These are phyloP conservation scores for Motacilla tschutschensis DNA, from an alignment of 2,113 vertebrate genomes.

Conservation along the genomic window DNA sequence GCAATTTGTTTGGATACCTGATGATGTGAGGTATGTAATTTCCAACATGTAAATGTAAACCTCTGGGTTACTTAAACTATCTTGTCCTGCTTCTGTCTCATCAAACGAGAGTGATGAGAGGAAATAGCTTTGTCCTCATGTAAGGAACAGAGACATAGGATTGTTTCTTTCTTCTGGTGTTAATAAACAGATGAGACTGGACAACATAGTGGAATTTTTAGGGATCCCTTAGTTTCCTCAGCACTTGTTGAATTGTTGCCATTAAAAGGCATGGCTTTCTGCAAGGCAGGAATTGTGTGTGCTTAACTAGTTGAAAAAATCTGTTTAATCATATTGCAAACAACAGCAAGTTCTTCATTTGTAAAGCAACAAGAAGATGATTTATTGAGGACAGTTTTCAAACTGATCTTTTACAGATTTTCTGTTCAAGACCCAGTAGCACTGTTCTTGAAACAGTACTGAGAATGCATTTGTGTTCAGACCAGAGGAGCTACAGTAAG, in stretches of 20 bases:
- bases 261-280: background rate
- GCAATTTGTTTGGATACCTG: background rate
- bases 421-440: background rate
- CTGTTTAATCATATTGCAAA: background rate
- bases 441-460: background rate
- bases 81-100: background rate
- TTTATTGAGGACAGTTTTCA: background rate
- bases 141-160: background rate
- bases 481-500: background rate
- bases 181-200: background rate
- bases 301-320: background rate
- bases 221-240: background rate
- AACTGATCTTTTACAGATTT: background rate
- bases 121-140: background rate
- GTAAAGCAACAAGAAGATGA: background rate
- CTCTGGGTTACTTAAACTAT: background rate
- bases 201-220: background rate
- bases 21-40: accelerated
- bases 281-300: background rate
- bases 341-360: background rate
- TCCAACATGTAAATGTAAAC: background rate
- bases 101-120: background rate
- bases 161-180: background rate
- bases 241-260: background rate
- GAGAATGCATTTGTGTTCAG: background rate